Conservation (phyloP, 2,797 vertebrate genomes). For the Danio tinwini region DNA sequence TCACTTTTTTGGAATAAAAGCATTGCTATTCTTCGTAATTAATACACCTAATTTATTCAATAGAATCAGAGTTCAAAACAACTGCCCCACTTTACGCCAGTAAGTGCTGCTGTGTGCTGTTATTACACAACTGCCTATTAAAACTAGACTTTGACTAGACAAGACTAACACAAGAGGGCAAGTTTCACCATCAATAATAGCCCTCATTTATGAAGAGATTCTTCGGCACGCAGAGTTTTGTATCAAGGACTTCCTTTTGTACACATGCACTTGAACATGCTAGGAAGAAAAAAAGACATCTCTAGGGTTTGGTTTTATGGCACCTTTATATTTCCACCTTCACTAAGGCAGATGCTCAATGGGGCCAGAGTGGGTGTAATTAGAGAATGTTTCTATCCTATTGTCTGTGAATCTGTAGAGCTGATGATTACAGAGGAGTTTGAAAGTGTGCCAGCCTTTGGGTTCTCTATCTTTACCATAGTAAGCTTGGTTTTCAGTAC, state of each 20-base stretch:
- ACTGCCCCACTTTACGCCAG: not conserved
- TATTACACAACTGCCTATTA: not conserved
- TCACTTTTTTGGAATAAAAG: not conserved
- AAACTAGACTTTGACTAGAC: not conserved
- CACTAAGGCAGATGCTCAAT: constrained; percentile 53
- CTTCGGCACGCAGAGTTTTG: not conserved
- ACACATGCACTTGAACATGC: not conserved
- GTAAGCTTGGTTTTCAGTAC: not conserved
- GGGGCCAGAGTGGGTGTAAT: constrained; percentile 41
- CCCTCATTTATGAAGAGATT: not conserved
- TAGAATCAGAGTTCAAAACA: not conserved
- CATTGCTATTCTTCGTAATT: not conserved
- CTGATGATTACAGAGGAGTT: constrained; percentile 48
- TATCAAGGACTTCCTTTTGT: constrained; percentile 15
- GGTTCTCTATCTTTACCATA: constrained; percentile 32
- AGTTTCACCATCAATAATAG: not conserved
- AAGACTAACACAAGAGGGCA: not conserved
- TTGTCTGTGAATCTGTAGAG: constrained; percentile 34
- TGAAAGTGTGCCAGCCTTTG: constrained; percentile 25
- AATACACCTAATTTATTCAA: not conserved
- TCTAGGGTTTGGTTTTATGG: constrained; percentile 47
- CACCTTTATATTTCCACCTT: constrained; percentile 55
- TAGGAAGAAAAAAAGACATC: constrained; percentile 43
- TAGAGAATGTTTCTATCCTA: not conserved
- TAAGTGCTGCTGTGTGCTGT: not conserved